phyloP scores from a whole-genome alignment of 2,797 vertebrate species.

The Oryzias dopingdopingensis region DNA sequence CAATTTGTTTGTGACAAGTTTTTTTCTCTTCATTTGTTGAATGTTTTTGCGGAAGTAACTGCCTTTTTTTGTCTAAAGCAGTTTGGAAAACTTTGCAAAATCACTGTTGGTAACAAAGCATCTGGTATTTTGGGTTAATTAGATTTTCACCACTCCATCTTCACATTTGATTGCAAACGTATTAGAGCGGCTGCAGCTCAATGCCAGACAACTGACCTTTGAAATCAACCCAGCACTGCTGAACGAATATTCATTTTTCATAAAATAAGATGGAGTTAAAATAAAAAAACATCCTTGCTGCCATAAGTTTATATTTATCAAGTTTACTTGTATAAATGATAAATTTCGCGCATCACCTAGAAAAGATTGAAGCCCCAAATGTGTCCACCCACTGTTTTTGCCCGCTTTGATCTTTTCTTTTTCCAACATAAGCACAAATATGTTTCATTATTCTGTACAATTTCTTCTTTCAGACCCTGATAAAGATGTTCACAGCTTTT shows the following conservation, averaged over 20 bases:
- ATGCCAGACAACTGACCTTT: neutral
- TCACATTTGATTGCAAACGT: neutral
- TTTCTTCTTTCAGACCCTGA: constrained; percentile 7
- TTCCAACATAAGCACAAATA: constrained; percentile 31
- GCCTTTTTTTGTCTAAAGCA: neutral
- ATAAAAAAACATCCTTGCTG: neutral
- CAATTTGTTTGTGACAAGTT: too few species aligned
- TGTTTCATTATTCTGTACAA: constrained; percentile 16
- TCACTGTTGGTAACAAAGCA: neutral
- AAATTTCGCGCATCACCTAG: constrained; percentile 16
- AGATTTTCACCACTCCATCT: neutral
- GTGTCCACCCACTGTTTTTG: constrained; percentile 30
- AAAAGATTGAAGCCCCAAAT: constrained; percentile 30
- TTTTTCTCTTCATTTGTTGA: neutral
- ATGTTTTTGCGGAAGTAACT: neutral
- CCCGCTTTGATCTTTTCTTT: constrained; percentile 20
- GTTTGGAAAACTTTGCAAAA: neutral
- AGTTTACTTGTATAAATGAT: constrained; percentile 29
- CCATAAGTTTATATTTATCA: constrained; percentile 15
- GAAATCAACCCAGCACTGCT: neutral
- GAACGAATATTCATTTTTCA: neutral
- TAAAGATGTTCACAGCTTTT: too few species aligned
- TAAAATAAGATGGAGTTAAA: neutral
- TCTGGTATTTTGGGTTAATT: constrained; percentile 1
- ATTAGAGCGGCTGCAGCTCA: neutral